Base-by-base conservation (phyloP, 2,113 vertebrate genomes). In the Apteryx mantelli region DNA sequence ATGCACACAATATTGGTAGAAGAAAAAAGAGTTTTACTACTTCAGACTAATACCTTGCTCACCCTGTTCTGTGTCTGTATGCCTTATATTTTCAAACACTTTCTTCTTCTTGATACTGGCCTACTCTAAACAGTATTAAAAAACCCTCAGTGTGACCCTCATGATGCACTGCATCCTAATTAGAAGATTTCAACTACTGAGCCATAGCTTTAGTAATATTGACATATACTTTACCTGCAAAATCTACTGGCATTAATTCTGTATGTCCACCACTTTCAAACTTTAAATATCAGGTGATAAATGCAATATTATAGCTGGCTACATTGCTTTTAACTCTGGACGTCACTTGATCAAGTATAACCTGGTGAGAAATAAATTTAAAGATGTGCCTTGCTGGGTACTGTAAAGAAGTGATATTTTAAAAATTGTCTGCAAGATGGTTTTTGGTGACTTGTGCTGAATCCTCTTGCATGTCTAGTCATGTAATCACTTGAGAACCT, bases 401-500 rank as follows among this genome's bases (percentile, higher is more conserved):
- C 26, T 89, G 78, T 55, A 77, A 83, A 82, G 58, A 80, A 48
- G 8, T 38, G 13, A 9, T 87, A 76, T 82, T 60, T 94, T 60
- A 20, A 26, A 82, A 74, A 61, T 65, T 53, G 11, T 78, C 50
- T 83, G 17, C 32, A 73, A 96, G 21, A 61, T 70, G 14, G 7
- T 65, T 89, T 95, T 93, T 52, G 28, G 26, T 91, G 50, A 88
- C 36, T 94, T 86, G 48, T 87, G 14, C 64, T 89, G 76, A 91
- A 89, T 91, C 69, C 21, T 90, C 24, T 58, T 86, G 24, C 32
- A 61, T 79, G 69, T 94, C 83, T 93, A 89, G 40, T 85, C 70
- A 79, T 79, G 78, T 82, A 96, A 91, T 93, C 91, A 96, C 79
- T 86, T 88, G 55, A 93, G 58, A 86, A 82, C 36, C n/a, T 86